phyloP scores from a whole-genome alignment of 2,888 invertebrate genomes.

The Acleris sparsana region DNA sequence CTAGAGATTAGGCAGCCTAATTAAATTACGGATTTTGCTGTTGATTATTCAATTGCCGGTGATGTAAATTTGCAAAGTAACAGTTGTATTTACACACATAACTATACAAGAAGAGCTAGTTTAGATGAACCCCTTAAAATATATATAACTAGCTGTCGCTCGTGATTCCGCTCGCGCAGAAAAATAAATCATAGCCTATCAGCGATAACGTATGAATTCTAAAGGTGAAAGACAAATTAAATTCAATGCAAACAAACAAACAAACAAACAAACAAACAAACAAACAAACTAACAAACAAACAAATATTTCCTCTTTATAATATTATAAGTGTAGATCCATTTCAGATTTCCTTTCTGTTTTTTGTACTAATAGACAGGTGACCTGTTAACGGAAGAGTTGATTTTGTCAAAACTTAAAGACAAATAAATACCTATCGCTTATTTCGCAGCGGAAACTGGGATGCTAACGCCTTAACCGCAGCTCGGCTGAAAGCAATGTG shows the following conservation, averaged over 20 bases:
- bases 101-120: not conserved
- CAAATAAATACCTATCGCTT: constrained; percentile 20
- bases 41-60: not conserved
- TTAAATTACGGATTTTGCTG: constrained; percentile 5
- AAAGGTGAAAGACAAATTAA: no score
- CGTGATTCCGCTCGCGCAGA: no score
- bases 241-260: no score
- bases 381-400: constrained; percentile 9
- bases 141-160: no score
- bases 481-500: constrained; percentile 20
- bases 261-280: no score
- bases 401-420: constrained; percentile 17
- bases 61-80: no score
- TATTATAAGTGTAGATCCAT: no score
- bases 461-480: constrained; percentile 31
- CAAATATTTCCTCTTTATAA: no score
- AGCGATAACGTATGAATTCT: no score
- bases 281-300: no score
- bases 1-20: constrained; percentile 5
- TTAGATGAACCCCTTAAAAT: no score
- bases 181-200: no score
- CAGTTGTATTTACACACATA: not conserved
- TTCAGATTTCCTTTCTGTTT: not conserved
- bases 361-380: not conserved
- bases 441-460: constrained; percentile 1